phyloP scores from a whole-genome alignment of 2,888 invertebrate species.

The Meghimatium bilineatum region DNA sequence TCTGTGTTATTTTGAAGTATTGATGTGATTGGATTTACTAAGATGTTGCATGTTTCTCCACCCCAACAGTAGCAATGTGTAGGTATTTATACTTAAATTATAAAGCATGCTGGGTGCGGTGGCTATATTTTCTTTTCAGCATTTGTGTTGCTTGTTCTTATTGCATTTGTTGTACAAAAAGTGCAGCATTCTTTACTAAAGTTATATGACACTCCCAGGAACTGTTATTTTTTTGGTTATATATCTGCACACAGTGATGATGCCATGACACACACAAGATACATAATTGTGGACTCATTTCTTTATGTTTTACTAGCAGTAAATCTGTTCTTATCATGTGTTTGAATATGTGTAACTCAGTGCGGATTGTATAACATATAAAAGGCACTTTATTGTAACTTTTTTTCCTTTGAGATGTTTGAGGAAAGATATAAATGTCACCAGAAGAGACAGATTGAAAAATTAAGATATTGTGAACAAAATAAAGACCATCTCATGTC shows the following conservation, averaged over 20 bases:
- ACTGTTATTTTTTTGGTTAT: not conserved
- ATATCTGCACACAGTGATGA: not conserved
- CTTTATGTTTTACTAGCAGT: no score
- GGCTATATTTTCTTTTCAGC: not conserved
- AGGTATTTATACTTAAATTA: slow-evolving; percentile 8
- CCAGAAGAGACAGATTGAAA: no score
- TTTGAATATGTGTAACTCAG: no score
- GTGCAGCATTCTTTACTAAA: not conserved
- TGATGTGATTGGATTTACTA: not conserved
- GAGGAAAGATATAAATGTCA: no score
- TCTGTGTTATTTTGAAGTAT: not conserved
- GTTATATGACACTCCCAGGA: not conserved
- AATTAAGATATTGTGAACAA: no score
- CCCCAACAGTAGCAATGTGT: slow-evolving; percentile 26
- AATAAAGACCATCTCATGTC: no score
- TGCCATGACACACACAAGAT: not conserved
- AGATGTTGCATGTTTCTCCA: not conserved
- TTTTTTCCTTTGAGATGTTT: no score
- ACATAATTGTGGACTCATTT: no score
- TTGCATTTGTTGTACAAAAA: not conserved
- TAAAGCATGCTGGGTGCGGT: not conserved
- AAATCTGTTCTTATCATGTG: no score
- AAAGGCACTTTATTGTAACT: no score
- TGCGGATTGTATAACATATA: no score
- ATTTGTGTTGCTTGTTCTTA: not conserved